These are phyloP conservation scores for Bombyx huttoni DNA, from an alignment of 2,888 invertebrate genomes.

Conservation along the genomic window DNA sequence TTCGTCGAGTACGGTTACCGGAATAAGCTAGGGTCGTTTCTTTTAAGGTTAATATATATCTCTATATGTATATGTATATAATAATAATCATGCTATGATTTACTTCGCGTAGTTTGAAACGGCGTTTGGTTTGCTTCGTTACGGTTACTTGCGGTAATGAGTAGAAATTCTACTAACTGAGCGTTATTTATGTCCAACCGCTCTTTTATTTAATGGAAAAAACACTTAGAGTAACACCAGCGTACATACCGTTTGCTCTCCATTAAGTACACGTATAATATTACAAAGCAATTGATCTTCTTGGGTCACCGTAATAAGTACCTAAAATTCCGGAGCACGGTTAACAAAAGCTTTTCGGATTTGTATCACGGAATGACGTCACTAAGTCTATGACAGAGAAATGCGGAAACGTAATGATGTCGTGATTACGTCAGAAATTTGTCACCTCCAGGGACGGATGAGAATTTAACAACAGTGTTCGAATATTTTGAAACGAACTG, in stretches of 20 bases:
- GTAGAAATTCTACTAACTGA: background rate
- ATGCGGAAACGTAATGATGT: slow-evolving; percentile 1
- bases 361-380: background rate
- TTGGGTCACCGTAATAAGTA: background rate
- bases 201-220: background rate
- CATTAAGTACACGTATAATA: background rate
- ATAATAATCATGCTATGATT: background rate
- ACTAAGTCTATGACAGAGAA: background rate
- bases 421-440: background rate
- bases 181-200: background rate
- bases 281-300: background rate
- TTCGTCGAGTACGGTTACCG: too few species aligned
- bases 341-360: background rate
- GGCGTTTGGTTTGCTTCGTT: background rate
- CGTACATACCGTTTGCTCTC: background rate
- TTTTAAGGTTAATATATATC: too few species aligned
- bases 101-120: background rate
- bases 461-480: background rate
- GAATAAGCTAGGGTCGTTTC: too few species aligned
- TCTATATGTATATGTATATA: too few species aligned
- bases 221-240: background rate
- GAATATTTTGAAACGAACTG: too few species aligned
- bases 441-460: background rate
- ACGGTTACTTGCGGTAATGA: background rate
- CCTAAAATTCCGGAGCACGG: background rate